phyloP scores from a whole-genome alignment of 2,888 invertebrate genomes.

The Tetrapedia diversipes region DNA sequence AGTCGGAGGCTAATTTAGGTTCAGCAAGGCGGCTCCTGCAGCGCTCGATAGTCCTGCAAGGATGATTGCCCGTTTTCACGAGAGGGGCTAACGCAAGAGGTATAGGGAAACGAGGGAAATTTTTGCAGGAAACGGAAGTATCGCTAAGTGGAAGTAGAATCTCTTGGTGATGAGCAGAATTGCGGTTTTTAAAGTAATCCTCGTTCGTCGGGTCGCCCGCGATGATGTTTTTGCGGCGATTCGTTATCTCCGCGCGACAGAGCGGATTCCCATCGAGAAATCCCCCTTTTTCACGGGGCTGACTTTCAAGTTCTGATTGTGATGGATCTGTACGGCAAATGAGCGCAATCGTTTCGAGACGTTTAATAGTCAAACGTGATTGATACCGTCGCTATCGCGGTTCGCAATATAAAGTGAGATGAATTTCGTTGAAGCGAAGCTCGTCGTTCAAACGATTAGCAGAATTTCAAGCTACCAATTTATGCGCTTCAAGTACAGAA shows the following conservation, averaged over 20 bases:
- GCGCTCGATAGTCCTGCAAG: conserved; percentile 23
- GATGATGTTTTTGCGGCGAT: background rate
- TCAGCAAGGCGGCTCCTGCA: conserved; percentile 30
- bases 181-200: background rate
- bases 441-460: no score
- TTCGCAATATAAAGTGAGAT: no score
- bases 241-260: background rate
- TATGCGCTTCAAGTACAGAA: no score
- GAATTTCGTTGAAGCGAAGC: no score
- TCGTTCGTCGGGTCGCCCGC: background rate
- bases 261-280: background rate
- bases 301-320: no score
- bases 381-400: no score
- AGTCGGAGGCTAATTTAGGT: conserved; percentile 65
- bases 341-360: background rate
- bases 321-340: background rate
- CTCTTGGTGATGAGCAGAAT: background rate
- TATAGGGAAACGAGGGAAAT: conserved; percentile 7
- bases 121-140: background rate
- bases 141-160: background rate
- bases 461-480: no score
- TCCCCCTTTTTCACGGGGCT: background rate
- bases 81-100: background rate
- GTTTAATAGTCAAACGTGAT: no score
- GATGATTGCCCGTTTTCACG: conserved; percentile 41